Base-by-base conservation (phyloP, 2,888 invertebrate genomes). In the Cryptosula pallasiana region DNA sequence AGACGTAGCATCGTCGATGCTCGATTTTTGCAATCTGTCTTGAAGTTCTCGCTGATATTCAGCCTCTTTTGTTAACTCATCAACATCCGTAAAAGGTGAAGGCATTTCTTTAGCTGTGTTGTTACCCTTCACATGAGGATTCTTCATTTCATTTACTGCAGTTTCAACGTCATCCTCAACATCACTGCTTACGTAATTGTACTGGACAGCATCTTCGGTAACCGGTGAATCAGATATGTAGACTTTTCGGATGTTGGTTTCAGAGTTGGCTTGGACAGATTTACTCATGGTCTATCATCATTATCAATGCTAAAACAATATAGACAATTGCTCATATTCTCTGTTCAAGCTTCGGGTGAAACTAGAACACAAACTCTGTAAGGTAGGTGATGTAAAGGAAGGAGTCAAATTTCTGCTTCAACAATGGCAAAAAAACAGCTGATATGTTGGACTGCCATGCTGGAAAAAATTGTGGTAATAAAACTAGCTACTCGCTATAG, bases 131-230 rank as follows among this genome's bases (percentile, higher is more conserved):
- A 45, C 9, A 45, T 20, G 5, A 5, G 45, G 20, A 45, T 45
- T 20, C 20, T 45, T 45, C 45, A 45, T 13, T 5, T 45, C 45
- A 45, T 25, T 23, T n/a, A 23, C 5, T 25, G 58, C 5, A 9
- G 5, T 70, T n/a, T 45, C 70, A 5, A 29, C 16, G 3, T 70
- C 70, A 16, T 70, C 70, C 16, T 70, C 70, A 9, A 70, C 29
- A 29, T 70, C 70, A 54, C 70, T 70, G 25, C 45, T 70, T n/a
- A 70, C 70, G 32, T 54, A 70, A 23, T 70, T 36, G 29, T 70
- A 70, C 45, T 70, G 25, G 32, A 54, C 32, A 29, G 13, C n/a
- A 29, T 70, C 70, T 16, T 36, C 70, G 23, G 55, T 25, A 5
- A 70, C 45, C 20, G 70, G 70, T 2, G 70, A 70, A 23, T 70